Conservation (phyloP, 2,113 vertebrate species). For the Psephotus haematonotus region DNA sequence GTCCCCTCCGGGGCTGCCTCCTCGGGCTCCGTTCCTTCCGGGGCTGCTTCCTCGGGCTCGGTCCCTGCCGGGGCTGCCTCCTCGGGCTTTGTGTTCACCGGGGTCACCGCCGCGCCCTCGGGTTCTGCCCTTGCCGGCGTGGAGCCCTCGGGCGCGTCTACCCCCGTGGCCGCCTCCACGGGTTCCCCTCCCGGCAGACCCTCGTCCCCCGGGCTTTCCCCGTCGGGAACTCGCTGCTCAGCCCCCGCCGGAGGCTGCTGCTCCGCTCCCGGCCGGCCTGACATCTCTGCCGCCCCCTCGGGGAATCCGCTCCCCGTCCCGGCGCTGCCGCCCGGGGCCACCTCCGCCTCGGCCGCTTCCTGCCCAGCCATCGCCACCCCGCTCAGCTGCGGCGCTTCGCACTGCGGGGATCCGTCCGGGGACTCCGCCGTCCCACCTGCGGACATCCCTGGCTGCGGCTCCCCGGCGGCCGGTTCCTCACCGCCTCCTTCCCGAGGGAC, state of each 20-base stretch:
- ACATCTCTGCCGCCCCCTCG: neutral
- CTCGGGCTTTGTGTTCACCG: neutral
- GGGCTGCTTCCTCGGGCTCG: neutral
- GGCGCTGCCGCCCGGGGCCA: neutral
- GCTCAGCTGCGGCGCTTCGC: neutral
- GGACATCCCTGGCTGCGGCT: neutral
- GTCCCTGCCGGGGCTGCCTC: neutral
- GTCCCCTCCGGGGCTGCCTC: fast-evolving
- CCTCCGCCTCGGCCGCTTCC: neutral
- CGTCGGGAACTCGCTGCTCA: neutral
- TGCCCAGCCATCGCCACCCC: neutral
- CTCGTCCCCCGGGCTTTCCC: neutral
- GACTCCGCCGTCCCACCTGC: neutral
- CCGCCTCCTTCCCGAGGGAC: neutral
- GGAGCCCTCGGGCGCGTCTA: neutral
- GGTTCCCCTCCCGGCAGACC: neutral
- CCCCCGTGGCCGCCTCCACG: neutral
- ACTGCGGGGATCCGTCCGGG: neutral
- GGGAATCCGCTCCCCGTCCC: neutral
- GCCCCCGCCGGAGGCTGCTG: neutral
- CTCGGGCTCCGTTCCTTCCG: fast-evolving
- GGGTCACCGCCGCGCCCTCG: neutral
- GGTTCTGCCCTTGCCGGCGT: neutral
- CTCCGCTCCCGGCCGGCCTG: neutral
- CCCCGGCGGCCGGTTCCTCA: neutral